phyloP scores from a whole-genome alignment of 2,888 invertebrate genomes.

The Glaucopsyche alexis region DNA sequence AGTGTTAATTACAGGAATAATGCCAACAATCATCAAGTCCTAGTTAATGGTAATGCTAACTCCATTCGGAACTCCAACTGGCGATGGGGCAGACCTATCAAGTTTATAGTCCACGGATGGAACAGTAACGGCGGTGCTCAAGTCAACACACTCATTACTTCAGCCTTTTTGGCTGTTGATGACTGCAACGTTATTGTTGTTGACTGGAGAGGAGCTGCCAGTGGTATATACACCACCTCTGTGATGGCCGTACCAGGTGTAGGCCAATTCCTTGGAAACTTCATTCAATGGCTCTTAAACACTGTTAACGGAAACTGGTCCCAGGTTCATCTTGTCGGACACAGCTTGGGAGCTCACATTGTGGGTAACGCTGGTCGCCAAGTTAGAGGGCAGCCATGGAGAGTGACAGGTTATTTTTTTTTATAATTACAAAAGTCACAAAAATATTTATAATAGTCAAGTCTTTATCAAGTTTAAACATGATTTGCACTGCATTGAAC shows the following conservation, averaged over 20 bases:
- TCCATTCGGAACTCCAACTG: slow-evolving; percentile 51
- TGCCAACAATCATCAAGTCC: slow-evolving; percentile 45
- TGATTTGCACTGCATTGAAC: too few relatives aligned
- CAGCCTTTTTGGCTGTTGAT: slow-evolving; percentile 48
- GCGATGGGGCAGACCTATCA: slow-evolving; percentile 43
- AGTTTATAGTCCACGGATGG: slow-evolving; percentile 48
- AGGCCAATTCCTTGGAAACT: slow-evolving; percentile 57
- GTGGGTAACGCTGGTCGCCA: slow-evolving; percentile 59
- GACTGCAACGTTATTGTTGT: slow-evolving; percentile 59
- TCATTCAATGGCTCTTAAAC: slow-evolving; percentile 56
- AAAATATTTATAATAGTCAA: too few relatives aligned
- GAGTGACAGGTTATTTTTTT: not conserved
- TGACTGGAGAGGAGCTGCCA: slow-evolving; percentile 56
- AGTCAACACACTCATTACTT: slow-evolving; percentile 45
- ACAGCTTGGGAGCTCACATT: slow-evolving; percentile 61
- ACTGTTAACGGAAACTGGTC: slow-evolving; percentile 59
- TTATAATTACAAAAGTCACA: too few relatives aligned
- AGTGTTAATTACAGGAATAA: slow-evolving; percentile 46
- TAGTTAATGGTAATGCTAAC: slow-evolving; percentile 47
- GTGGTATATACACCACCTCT: slow-evolving; percentile 46
- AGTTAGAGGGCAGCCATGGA: slow-evolving; percentile 41
- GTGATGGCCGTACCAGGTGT: slow-evolving; percentile 51
- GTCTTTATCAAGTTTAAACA: too few relatives aligned
- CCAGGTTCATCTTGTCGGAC: slow-evolving; percentile 57
- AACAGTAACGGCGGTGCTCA: slow-evolving; percentile 42